Evolutionary conservation across 2,797 vertebrate genomes (phyloP).

Genomic region (Phalloptychus januarius): DNA sequence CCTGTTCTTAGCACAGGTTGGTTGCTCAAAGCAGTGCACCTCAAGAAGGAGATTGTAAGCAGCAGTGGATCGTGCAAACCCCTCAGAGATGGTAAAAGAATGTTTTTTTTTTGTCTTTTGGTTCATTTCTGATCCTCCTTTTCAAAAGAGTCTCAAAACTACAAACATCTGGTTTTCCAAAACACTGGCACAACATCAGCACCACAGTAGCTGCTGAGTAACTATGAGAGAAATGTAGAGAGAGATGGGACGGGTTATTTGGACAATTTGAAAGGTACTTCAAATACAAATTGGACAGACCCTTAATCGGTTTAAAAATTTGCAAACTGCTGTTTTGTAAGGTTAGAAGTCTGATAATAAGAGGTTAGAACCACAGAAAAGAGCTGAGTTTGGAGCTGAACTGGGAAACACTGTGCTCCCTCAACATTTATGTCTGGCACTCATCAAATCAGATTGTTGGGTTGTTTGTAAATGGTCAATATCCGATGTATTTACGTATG

Average conservation of each 20-base stretch:
- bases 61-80: not conserved
- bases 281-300: not conserved
- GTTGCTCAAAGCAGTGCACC: no score
- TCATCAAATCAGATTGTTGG: constrained; percentile 42
- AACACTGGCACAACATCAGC: not conserved
- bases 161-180: constrained; percentile 1
- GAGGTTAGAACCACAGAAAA: not conserved
- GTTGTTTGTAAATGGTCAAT: constrained; percentile 63
- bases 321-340: not conserved
- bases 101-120: not conserved
- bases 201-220: not conserved
- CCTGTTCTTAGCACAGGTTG: no score
- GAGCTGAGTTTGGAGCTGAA: not conserved
- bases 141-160: not conserved
- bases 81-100: not conserved
- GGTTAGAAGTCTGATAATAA: not conserved
- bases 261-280: not conserved
- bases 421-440: constrained; percentile 25
- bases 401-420: constrained; percentile 12
- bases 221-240: not conserved
- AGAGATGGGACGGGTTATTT: not conserved
- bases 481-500: constrained; percentile 48
- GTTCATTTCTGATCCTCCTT: not conserved
- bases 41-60: not conserved
- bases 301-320: not conserved